Conservation (phyloP, 2,797 vertebrate species). For the Coendou prehensilis region DNA sequence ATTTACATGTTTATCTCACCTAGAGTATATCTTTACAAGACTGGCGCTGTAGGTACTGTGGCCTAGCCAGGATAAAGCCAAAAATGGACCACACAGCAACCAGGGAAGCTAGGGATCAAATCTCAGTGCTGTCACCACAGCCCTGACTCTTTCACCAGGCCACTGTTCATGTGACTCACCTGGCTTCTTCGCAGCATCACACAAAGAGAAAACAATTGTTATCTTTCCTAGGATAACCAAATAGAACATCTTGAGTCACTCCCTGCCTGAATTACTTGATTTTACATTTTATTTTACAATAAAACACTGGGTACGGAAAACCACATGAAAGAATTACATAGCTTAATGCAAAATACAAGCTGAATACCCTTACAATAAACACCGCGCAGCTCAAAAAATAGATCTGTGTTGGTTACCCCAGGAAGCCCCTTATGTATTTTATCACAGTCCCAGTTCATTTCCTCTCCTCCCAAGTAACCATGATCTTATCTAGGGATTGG, state of each 20-base stretch:
- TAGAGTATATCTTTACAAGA: background rate
- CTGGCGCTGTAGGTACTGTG: background rate
- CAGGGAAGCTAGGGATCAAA: background rate
- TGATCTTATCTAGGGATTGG: background rate
- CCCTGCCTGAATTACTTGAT: background rate
- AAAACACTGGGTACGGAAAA: background rate
- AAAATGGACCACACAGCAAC: too few species aligned
- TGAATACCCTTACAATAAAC: background rate
- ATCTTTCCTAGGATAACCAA: background rate
- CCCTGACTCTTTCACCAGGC: background rate
- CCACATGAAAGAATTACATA: background rate
- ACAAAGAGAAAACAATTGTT: background rate
- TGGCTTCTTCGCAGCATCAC: background rate
- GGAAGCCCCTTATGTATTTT: background rate
- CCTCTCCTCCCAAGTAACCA: background rate
- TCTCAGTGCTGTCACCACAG: fast-evolving
- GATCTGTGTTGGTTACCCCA: background rate
- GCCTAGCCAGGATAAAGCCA: background rate
- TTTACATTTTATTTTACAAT: slow-evolving; percentile 21
- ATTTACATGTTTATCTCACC: background rate
- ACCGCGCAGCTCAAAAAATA: background rate
- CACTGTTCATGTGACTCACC: fast-evolving
- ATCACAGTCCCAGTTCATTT: background rate
- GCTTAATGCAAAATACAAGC: background rate
- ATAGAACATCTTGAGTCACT: background rate